These are phyloP conservation scores for Parambassis ranga DNA, from an alignment of 2,797 vertebrate species.

Conservation along the genomic window DNA sequence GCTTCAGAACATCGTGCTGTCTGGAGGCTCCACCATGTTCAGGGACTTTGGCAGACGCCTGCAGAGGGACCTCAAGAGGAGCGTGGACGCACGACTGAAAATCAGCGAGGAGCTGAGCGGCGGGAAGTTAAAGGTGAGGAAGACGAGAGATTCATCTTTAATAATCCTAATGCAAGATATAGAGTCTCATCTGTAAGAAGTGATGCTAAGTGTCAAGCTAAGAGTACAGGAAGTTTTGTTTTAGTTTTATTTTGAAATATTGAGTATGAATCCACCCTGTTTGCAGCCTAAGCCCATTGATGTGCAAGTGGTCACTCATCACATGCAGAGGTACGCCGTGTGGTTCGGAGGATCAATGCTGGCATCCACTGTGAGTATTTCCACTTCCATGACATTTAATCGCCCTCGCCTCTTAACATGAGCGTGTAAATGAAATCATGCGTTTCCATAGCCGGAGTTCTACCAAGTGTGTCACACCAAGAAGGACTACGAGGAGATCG, in stretches of 20 bases:
- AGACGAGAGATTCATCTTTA: not conserved
- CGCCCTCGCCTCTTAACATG: too few relatives aligned
- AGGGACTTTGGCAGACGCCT: constrained; percentile 97
- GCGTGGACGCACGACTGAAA: constrained; percentile 94
- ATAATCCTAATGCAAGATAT: too few relatives aligned
- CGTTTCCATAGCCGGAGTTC: constrained; percentile 89
- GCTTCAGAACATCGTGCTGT: constrained; percentile 93
- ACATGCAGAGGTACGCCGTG: constrained; percentile 98
- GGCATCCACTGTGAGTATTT: constrained; percentile 93
- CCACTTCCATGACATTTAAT: too few relatives aligned
- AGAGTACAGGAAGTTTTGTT: not conserved
- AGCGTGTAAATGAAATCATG: not conserved
- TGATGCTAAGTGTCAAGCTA: too few relatives aligned
- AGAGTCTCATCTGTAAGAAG: too few relatives aligned
- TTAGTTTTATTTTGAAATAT: not conserved
- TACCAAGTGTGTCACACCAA: constrained; percentile 99
- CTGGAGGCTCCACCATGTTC: constrained; percentile 99
- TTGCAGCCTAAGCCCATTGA: constrained; percentile 95
- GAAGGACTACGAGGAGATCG: constrained; percentile 99
- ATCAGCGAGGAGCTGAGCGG: constrained; percentile 97
- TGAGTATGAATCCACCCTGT: not conserved
- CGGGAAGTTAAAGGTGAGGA: constrained; percentile 91
- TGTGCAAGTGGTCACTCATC: constrained; percentile 96
- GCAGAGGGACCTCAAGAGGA: constrained; percentile 96
- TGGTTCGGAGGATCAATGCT: constrained; percentile 99